phyloP scores from a whole-genome alignment of 2,113 vertebrate species.

The Coptodon rendalli region DNA sequence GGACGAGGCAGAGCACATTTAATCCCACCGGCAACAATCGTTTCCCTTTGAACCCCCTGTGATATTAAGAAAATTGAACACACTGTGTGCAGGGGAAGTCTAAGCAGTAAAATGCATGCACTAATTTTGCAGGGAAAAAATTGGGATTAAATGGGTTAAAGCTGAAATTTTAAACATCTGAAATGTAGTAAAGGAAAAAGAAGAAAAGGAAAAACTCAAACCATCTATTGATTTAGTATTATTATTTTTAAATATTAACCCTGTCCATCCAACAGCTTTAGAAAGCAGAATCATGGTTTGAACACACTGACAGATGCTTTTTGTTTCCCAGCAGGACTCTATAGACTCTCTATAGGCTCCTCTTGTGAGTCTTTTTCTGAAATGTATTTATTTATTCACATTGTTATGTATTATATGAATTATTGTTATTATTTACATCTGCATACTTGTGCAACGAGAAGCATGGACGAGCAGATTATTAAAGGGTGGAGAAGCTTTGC shows the following conservation, averaged over 20 bases:
- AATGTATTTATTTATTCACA: neutral
- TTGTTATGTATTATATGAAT: neutral
- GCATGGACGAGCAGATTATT: rapidly evolving
- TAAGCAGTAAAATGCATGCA: neutral
- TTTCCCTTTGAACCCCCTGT: rapidly evolving
- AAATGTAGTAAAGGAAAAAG: rapidly evolving
- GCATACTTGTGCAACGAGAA: neutral
- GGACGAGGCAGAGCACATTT: neutral
- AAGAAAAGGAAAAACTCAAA: neutral
- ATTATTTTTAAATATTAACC: neutral
- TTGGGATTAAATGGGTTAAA: rapidly evolving
- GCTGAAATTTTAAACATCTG: neutral
- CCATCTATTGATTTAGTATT: rapidly evolving
- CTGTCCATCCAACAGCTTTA: neutral
- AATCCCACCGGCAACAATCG: neutral
- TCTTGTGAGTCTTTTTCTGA: neutral
- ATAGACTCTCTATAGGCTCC: neutral
- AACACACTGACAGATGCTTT: rapidly evolving
- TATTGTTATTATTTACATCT: rapidly evolving
- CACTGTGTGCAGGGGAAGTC: rapidly evolving
- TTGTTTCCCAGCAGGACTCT: neutral
- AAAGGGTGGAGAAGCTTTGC: rapidly evolving
- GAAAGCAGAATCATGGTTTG: rapidly evolving
- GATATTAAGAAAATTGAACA: rapidly evolving
- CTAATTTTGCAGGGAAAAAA: neutral